Percentiles rank a stretch among this genome's conserved stretches.
phyloP scores from a whole-genome alignment of 2,113 vertebrate genomes.

The Hydrochoerus hydrochaeris region DNA sequence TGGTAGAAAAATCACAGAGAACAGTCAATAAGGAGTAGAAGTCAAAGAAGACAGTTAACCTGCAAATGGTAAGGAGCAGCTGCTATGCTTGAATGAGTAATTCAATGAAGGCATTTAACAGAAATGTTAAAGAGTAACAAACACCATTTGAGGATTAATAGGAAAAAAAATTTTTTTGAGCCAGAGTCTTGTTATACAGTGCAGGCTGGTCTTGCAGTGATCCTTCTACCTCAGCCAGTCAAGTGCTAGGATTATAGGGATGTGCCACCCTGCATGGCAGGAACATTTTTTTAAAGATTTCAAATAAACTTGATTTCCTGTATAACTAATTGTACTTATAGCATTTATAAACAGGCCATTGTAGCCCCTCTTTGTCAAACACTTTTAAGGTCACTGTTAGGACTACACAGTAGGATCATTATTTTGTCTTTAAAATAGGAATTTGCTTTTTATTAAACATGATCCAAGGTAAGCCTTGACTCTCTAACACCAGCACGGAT shows the following conservation, averaged over 20 bases:
- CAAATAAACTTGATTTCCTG: constrained; percentile 83
- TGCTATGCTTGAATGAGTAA: constrained; percentile 93
- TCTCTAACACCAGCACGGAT: neutral
- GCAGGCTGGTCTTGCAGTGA: neutral
- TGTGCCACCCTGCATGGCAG: neutral
- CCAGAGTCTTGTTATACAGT: neutral
- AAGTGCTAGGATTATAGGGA: neutral
- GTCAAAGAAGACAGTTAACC: constrained; percentile 83
- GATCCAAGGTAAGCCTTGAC: neutral
- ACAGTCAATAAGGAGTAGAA: neutral
- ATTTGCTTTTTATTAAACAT: neutral
- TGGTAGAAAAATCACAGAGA: neutral
- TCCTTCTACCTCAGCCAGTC: neutral
- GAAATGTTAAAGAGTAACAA: constrained; percentile 85
- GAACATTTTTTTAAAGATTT: constrained; percentile 80
- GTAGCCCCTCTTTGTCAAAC: neutral
- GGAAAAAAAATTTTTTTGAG: constrained; percentile 77
- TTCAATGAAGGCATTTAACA: constrained; percentile 86
- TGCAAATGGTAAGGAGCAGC: constrained; percentile 96
- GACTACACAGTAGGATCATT: neutral
- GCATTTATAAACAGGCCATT: constrained; percentile 84
- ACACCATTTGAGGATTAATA: constrained; percentile 85
- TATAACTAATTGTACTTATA: constrained; percentile 81
- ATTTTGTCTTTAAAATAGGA: too few species aligned
- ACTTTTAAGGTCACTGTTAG: neutral